These are phyloP conservation scores for Dasyurus viverrinus DNA, from an alignment of 2,113 vertebrate species.

Conservation along the genomic window DNA sequence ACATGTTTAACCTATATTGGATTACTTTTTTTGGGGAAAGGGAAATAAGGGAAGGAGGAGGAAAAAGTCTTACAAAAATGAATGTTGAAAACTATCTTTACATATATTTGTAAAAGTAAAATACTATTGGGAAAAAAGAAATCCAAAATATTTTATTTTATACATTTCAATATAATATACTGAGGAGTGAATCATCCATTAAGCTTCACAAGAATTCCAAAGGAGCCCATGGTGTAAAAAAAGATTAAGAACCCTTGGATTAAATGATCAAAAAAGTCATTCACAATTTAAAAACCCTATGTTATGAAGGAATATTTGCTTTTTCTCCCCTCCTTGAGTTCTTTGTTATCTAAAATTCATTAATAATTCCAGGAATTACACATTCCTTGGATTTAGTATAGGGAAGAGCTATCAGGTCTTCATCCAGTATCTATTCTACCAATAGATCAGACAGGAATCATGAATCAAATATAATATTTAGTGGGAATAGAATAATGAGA, in stretches of 20 bases:
- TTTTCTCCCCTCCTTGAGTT: neutral
- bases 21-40: too few species aligned
- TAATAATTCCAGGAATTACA: neutral
- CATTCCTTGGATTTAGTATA: neutral
- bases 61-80: too few species aligned
- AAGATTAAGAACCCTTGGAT: neutral
- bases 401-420: neutral
- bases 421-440: neutral
- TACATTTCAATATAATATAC: neutral
- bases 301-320: neutral
- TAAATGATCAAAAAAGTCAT: neutral
- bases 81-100: too few species aligned
- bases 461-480: neutral
- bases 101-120: too few species aligned
- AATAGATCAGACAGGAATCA: neutral
- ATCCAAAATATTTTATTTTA: neutral
- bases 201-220: neutral
- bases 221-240: neutral
- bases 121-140: neutral
- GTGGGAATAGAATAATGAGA: neutral
- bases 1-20: too few species aligned
- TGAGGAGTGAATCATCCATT: neutral
- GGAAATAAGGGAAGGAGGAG: too few species aligned
- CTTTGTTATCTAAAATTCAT: neutral
- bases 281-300: neutral